Base-by-base conservation (phyloP, 2,888 invertebrate genomes). In the Bursaphelenchus okinawaensis region DNA sequence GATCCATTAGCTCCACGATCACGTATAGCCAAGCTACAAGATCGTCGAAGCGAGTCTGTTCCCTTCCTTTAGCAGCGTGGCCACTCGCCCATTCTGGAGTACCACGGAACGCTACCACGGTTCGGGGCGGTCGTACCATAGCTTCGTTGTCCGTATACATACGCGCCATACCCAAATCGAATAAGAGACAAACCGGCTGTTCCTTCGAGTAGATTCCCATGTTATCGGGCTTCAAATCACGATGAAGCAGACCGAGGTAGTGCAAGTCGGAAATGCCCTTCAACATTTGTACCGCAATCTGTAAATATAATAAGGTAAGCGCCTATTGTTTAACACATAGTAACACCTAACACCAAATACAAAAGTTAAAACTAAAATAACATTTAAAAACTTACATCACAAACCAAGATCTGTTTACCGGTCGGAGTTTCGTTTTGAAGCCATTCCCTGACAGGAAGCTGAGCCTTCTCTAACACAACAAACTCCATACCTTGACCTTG, bases 101-200 rank as follows among this genome's bases (percentile, higher is more conserved):
- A 7, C 73, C 71, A 20, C 70, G 63, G 31, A 73, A 73, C n/a
- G 63, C 26, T 16, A 67, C 66, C 52, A 73, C 57, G 4, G 70
- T 70, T 8, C 70, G 31, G 12, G 63, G 69, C 8, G 50, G 27
- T 19, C 62, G 56, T 29, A 66, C 23, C 16, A 28, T n/a, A 12
- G 61, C 69, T 24, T 51, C 61, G 19, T 55, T 51, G 52, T 65
- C 65, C 9, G 68, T 68, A 57, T 73, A 71, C 66, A 73, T 59
- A 12, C 73, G 28, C 23, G 68, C 58, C 73, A 73, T 68, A n/a
- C 73, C 73, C 51, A 73, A 55, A 52, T 73, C 73, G 52, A 67
- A 73, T 19, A 73, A 65, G 19, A 71, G 52, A 28, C 55, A 52
- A n/a, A 68, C 29, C 12, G 55, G 62, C 54, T 52, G 55, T 20